These are phyloP conservation scores for Hoplostethus mediterraneus DNA, from an alignment of 2,797 vertebrate genomes.

Conservation along the genomic window DNA sequence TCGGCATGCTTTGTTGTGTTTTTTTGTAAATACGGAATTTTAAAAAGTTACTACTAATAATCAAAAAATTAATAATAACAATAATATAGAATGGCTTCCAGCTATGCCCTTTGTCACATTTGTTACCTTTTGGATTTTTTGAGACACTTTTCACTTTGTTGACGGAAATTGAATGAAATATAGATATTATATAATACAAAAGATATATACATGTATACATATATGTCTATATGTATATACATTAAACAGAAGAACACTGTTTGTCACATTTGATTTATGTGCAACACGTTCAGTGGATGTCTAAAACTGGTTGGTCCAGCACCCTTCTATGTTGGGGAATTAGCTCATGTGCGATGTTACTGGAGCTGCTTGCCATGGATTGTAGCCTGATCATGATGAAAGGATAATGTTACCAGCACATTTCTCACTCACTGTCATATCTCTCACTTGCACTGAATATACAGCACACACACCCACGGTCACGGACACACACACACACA, in stretches of 20 bases:
- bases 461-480: constrained; percentile 68
- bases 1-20: constrained; percentile 94
- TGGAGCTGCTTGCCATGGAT: constrained; percentile 84
- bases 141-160: constrained; percentile 92
- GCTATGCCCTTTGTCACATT: constrained; percentile 98
- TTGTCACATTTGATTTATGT: constrained; percentile 91
- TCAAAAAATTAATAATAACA: constrained; percentile 86
- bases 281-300: constrained; percentile 94
- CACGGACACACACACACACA: constrained; percentile 49
- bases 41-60: constrained; percentile 89
- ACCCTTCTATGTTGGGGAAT: constrained; percentile 81
- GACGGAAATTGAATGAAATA: constrained; percentile 87
- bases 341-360: constrained; percentile 81
- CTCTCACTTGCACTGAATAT: constrained; percentile 75
- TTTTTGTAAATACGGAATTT: constrained; percentile 97
- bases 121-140: constrained; percentile 92
- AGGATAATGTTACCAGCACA: constrained; percentile 86
- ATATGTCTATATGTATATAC: constrained; percentile 87
- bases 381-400: constrained; percentile 84
- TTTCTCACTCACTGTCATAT: constrained; percentile 79
- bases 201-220: constrained; percentile 86
- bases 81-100: constrained; percentile 98
- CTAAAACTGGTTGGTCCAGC: constrained; percentile 82
- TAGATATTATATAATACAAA: constrained; percentile 87
- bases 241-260: constrained; percentile 86